Conservation (phyloP, 1,140 invertebrate species). For the Drosophila teissieri region DNA sequence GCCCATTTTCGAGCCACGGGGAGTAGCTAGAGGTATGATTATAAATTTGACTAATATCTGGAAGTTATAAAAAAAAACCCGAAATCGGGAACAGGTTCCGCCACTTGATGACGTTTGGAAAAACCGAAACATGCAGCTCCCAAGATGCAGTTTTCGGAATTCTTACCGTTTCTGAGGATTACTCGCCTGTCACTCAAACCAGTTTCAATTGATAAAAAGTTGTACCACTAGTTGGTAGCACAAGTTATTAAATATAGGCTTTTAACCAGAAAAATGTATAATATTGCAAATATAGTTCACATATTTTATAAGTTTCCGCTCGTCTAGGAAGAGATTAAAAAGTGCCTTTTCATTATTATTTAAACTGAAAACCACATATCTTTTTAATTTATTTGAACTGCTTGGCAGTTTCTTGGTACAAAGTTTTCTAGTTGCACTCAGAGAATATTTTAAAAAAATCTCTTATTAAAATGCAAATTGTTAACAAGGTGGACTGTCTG, state of each 20-base stretch:
- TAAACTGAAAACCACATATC: too few species aligned
- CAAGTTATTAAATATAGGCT: not conserved
- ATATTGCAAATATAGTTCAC: too few species aligned
- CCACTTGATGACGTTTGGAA: constrained; percentile 30
- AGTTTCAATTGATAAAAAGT: constrained; percentile 17
- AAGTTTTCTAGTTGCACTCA: constrained; percentile 19
- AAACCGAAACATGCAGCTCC: constrained; percentile 36
- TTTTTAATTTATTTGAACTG: too few species aligned
- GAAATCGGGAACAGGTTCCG: constrained; percentile 36
- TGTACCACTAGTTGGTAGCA: not conserved
- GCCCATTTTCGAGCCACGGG: constrained; percentile 12
- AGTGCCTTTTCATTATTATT: too few species aligned
- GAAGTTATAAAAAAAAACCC: constrained; percentile 36
- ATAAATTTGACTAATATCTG: constrained; percentile 52
- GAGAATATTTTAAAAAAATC: constrained; percentile 11
- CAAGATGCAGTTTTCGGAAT: constrained; percentile 17
- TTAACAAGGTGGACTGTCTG: constrained; percentile 22
- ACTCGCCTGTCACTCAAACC: constrained; percentile 17
- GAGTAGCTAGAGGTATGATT: constrained; percentile 27
- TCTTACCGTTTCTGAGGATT: constrained; percentile 14
- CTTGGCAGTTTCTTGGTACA: constrained; percentile 12
- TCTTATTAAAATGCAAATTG: constrained; percentile 13
- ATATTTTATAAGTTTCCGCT: too few species aligned
- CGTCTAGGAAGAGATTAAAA: not conserved
- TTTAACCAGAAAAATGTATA: not conserved